Percentiles rank a stretch among this genome's conserved stretches.
phyloP scores from a whole-genome alignment of 2,797 vertebrate genomes.

The Gymnodraco acuticeps region DNA sequence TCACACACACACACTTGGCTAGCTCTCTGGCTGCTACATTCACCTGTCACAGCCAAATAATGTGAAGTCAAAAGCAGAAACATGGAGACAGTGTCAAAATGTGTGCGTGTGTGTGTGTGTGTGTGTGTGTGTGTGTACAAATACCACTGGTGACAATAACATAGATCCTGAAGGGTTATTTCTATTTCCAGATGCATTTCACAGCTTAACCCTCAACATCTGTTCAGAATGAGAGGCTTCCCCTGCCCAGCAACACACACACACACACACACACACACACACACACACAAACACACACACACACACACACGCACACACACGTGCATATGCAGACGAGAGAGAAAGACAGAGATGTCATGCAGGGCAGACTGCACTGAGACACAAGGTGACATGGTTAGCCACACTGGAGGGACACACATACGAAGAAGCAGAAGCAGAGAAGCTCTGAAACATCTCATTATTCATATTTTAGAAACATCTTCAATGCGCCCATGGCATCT shows the following conservation, averaged over 20 bases:
- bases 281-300: not conserved
- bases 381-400: slow-evolving; percentile 3
- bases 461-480: not conserved
- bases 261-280: not conserved
- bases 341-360: slow-evolving; percentile 24
- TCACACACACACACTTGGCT: slow-evolving; percentile 7
- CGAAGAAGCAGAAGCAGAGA: not conserved
- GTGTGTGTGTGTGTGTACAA: slow-evolving; percentile 4
- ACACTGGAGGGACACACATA: not conserved
- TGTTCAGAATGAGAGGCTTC: slow-evolving; percentile 31
- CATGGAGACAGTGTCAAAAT: slow-evolving; percentile 3
- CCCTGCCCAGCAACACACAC: not conserved
- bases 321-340: too few relatives aligned
- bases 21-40: slow-evolving; percentile 29
- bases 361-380: slow-evolving; percentile 17
- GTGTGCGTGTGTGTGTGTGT: slow-evolving; percentile 9
- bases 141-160: slow-evolving; percentile 36
- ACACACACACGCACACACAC: slow-evolving; percentile 2
- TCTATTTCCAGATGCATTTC: slow-evolving; percentile 32
- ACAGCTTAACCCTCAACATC: slow-evolving; percentile 44
- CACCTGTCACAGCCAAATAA: slow-evolving; percentile 40
- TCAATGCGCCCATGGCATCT: not conserved
- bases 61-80: slow-evolving; percentile 43
- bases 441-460: not conserved
- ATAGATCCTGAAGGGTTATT: slow-evolving; percentile 26